Evolutionary conservation across 2,888 invertebrate species (phyloP), one percentile per base, ranked within the genome.

Genomic region (Drosophila pseudotakahashii): DNA sequence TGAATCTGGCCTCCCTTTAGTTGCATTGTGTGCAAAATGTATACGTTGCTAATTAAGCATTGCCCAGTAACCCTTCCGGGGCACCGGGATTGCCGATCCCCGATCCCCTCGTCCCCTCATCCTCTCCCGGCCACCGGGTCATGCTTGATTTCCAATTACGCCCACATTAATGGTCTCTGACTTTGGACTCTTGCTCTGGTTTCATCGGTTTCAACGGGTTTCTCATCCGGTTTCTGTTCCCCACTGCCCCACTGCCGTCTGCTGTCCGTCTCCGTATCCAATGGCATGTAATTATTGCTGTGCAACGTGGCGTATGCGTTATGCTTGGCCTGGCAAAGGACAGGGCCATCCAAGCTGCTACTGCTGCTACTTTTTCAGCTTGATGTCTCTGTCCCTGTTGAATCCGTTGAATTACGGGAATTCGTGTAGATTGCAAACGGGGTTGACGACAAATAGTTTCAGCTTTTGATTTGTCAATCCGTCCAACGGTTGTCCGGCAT

Each of bases 261-360:
- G 47, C 14, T 16, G 30, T 44, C 62, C 34, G 34, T 47, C 41
- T 55, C 51, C 75, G 69, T 74, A 80, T 89, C 82, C 85, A 81
- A 89, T 84, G 88, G 85, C 88, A 89, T 87, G 89, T 89, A 89
- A 83, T 83, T 89, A 83, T 83, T 78, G 82, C 89, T 76, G 89
- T 88, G 85, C 89, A 89, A 84, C 79, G 82, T 89, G 67, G 89
- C 89, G 82, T 89, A 83, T 89, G 79, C 88, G 82, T 87, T 81
- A 83, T 89, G 89, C 89, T 84, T 84, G 75, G 72, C 41, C 74
- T 42, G 64, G 82, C 82, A 89, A 89, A 89, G 84, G 67, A 83
- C 64, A 48, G 7, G 11, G 47, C 11, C 9, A 47, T 47, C 47
- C 47, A 14, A 47, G 41, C 69, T 41, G 34, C 63, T n/a, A 10